Conservation (phyloP, 2,797 vertebrate species). For the Peromyscus attwateri region DNA sequence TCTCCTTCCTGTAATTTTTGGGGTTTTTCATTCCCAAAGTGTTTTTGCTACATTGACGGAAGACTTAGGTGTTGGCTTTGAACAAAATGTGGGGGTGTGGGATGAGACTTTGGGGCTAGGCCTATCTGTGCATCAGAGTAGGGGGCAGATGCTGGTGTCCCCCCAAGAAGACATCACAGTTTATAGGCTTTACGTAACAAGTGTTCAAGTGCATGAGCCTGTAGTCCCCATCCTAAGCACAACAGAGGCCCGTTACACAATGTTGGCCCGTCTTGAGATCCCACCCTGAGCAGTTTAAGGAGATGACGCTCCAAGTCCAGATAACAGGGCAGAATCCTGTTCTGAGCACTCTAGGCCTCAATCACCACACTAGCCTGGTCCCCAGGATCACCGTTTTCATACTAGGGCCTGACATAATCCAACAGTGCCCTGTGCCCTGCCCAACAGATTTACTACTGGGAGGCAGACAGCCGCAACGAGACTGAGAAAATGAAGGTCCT, state of each 20-base stretch:
- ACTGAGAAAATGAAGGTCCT: slow-evolving; percentile 95
- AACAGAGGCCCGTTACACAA: background rate
- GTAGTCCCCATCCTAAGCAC: background rate
- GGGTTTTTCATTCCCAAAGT: background rate
- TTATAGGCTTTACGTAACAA: background rate
- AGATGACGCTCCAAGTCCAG: no score
- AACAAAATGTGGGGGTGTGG: background rate
- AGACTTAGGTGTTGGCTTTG: background rate
- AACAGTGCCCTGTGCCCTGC: background rate
- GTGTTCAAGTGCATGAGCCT: accelerated
- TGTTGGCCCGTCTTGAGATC: no score
- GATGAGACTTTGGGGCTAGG: background rate
- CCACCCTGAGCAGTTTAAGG: accelerated
- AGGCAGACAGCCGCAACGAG: slow-evolving; percentile 92
- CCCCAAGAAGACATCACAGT: background rate
- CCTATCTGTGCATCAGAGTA: background rate
- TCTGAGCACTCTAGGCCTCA: accelerated
- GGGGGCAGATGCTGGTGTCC: accelerated
- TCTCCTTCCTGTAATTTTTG: background rate
- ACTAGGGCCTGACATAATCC: accelerated
- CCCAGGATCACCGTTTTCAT: background rate
- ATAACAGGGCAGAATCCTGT: background rate
- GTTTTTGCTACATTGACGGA: background rate
- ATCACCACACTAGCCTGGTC: background rate
- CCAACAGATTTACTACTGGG: slow-evolving; percentile 95